A percentile compares a stretch with the other conserved stretches of the same genome.
Evolutionary conservation across 2,113 vertebrate species (phyloP).

Genomic region (Pogona vitticeps): DNA sequence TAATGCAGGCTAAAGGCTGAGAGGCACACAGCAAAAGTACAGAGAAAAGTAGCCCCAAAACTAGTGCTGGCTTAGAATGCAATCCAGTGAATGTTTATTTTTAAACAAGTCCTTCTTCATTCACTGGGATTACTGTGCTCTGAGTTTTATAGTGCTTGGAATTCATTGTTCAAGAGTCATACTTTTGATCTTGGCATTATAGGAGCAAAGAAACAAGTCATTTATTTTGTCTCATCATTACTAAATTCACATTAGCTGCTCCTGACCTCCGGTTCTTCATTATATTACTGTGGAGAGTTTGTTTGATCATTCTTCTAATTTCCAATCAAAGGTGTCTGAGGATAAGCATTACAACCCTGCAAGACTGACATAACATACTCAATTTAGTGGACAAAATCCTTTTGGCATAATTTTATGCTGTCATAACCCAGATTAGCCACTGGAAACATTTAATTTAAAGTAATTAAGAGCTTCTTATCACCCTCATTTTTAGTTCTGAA

Average conservation of each 20-base stretch:
- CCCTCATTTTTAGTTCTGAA: no score
- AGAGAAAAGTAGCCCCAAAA: no score
- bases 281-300: neutral
- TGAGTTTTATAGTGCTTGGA: no score
- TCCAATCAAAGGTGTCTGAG: neutral
- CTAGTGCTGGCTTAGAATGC: neutral
- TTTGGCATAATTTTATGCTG: no score
- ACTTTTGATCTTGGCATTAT: neutral
- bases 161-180: no score
- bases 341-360: neutral
- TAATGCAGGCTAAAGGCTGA: neutral
- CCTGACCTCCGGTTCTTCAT: neutral
- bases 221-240: neutral
- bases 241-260: neutral
- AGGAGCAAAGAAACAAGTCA: neutral
- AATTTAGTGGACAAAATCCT: neutral
- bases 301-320: neutral
- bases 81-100: neutral
- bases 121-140: neutral
- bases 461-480: no score
- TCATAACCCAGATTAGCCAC: no score
- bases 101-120: neutral
- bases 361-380: neutral
- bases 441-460: no score
- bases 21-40: neutral